These are phyloP conservation scores for Notarius quadriscutis DNA, from an alignment of 2,113 vertebrate species.

Conservation along the genomic window DNA sequence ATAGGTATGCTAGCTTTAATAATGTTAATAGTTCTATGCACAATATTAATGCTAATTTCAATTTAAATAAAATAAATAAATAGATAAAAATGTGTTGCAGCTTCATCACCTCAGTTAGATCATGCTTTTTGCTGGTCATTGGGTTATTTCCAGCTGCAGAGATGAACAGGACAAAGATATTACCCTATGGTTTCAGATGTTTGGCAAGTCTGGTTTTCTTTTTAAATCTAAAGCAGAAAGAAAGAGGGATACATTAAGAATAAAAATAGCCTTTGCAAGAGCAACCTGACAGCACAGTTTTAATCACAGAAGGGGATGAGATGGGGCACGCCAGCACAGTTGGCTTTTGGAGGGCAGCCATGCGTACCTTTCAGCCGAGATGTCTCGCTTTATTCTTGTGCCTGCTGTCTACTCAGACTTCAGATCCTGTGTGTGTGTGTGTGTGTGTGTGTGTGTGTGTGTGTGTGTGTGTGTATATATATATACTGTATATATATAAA, in stretches of 20 bases:
- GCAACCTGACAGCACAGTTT: slow-evolving; percentile 60
- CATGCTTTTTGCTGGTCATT: slow-evolving; percentile 11
- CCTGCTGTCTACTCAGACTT: slow-evolving; percentile 4
- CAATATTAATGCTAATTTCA: not conserved
- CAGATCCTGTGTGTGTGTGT: too few relatives aligned
- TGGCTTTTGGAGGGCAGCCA: slow-evolving; percentile 69
- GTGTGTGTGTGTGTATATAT: not conserved
- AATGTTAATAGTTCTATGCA: not conserved
- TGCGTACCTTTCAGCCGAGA: slow-evolving; percentile 67
- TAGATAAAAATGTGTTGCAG: not conserved
- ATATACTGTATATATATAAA: too few relatives aligned
- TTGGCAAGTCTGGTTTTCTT: slow-evolving; percentile 54
- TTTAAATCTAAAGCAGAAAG: slow-evolving; percentile 46
- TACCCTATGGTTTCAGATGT: slow-evolving; percentile 47
- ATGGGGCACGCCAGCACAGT: slow-evolving; percentile 58
- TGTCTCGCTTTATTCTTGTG: slow-evolving; percentile 64
- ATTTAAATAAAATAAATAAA: not conserved
- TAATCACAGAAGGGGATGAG: slow-evolving; percentile 61
- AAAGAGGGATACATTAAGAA: slow-evolving; percentile 49
- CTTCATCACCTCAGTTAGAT: slow-evolving; percentile 11
- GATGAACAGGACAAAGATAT: slow-evolving; percentile 2
- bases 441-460: too few relatives aligned
- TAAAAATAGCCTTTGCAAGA: slow-evolving; percentile 58
- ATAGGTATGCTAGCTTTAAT: not conserved
- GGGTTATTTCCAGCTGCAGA: slow-evolving; percentile 22